Percentiles rank a stretch among this genome's conserved stretches.
phyloP scores from a whole-genome alignment of 2,888 invertebrate species.

The Prosopocoilus inquinatus region DNA sequence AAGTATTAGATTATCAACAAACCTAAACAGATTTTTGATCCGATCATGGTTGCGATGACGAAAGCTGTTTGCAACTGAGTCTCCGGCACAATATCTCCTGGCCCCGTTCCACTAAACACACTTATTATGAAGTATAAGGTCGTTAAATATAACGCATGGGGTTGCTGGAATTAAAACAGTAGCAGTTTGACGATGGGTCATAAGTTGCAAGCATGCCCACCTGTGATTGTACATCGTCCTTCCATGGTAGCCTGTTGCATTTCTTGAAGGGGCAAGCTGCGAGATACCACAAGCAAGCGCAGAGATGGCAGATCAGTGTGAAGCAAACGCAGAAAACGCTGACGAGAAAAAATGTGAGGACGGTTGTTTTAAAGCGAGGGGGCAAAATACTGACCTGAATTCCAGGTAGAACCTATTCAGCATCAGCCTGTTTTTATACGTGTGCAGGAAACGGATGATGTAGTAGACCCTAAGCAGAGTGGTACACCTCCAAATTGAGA shows the following conservation, averaged over 20 bases:
- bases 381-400: conserved; percentile 41
- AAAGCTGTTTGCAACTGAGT: conserved; percentile 54
- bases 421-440: conserved; percentile 51
- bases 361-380: background rate
- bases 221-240: background rate
- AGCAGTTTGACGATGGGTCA: background rate
- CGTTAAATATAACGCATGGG: conserved; percentile 49
- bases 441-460: conserved; percentile 51
- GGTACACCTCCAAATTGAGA: conserved; percentile 50
- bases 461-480: conserved; percentile 53
- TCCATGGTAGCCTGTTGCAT: conserved; percentile 15
- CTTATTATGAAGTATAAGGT: conserved; percentile 56
- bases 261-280: conserved; percentile 50
- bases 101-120: conserved; percentile 55
- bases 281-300: conserved; percentile 55
- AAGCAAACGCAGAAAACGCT: conserved; percentile 55
- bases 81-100: conserved; percentile 54
- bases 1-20: too few relatives aligned
- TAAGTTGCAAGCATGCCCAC: background rate
- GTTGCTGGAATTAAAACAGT: conserved; percentile 15
- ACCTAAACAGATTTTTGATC: conserved; percentile 57
- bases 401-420: conserved; percentile 53
- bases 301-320: conserved; percentile 53
- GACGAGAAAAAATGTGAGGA: conserved; percentile 8
- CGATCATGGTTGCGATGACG: conserved; percentile 52